Conservation (phyloP, 2,113 vertebrate genomes). For the Tonatia bakeri region DNA sequence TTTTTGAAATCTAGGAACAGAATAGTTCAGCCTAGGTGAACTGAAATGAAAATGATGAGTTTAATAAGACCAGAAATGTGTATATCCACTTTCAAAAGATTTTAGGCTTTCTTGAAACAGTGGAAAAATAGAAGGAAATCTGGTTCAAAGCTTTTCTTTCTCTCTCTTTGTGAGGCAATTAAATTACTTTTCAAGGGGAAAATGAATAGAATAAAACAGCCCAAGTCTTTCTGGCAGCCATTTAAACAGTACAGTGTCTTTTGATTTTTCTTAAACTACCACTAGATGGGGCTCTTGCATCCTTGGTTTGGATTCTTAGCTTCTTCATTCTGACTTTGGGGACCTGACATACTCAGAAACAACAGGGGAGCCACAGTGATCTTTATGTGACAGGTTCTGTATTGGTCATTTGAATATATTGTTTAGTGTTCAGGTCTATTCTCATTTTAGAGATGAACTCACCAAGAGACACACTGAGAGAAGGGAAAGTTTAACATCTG, state of each 20-base stretch:
- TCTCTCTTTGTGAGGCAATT: background rate
- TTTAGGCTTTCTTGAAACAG: background rate
- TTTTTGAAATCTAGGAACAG: background rate
- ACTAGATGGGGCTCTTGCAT: constrained; percentile 70
- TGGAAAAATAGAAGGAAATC: background rate
- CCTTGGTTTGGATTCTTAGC: constrained; percentile 10
- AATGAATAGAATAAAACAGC: background rate
- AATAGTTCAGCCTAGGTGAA: background rate
- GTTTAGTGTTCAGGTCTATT: background rate
- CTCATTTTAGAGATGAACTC: background rate
- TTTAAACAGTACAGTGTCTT: constrained; percentile 1
- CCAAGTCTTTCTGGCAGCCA: background rate
- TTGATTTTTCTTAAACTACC: constrained; percentile 56
- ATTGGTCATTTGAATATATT: background rate
- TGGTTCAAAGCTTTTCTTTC: background rate
- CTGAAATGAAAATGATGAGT: background rate
- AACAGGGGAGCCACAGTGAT: background rate
- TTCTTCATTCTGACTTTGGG: background rate
- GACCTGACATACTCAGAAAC: background rate
- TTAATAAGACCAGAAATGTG: background rate
- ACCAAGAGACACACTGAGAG: background rate
- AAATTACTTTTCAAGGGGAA: background rate
- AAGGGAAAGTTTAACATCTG: background rate
- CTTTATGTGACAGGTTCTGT: background rate
- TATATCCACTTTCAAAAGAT: background rate